These are phyloP conservation scores for Molanna angustata DNA, from an alignment of 2,888 invertebrate genomes.

Conservation along the genomic window DNA sequence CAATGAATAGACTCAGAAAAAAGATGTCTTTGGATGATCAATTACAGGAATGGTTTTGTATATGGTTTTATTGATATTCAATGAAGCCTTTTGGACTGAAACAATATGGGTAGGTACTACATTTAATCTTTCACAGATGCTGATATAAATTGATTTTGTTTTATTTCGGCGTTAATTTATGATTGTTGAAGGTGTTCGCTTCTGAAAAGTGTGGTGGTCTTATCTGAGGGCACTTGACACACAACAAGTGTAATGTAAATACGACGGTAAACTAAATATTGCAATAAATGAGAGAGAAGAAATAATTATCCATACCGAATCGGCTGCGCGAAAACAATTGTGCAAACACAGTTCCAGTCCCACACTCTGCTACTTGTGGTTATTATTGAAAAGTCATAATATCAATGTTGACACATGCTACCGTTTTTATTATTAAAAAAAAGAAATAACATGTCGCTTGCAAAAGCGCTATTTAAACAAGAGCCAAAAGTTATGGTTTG, in stretches of 20 bases:
- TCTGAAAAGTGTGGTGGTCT: conserved; percentile 22
- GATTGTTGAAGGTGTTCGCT: conserved; percentile 21
- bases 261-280: conserved; percentile 30
- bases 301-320: conserved; percentile 22
- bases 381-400: conserved; percentile 15
- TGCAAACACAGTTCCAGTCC: conserved; percentile 27
- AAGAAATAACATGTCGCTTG: conserved; percentile 5
- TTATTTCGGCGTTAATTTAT: conserved; percentile 20
- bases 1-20: too few relatives aligned
- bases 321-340: conserved; percentile 31
- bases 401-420: conserved; percentile 23
- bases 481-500: background rate
- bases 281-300: conserved; percentile 30
- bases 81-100: too few relatives aligned
- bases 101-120: too few relatives aligned
- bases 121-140: too few relatives aligned
- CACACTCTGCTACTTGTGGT: conserved; percentile 7
- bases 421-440: conserved; percentile 16
- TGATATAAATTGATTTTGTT: conserved; percentile 14
- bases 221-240: conserved; percentile 31
- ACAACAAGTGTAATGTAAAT: conserved; percentile 33
- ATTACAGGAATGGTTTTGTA: too few relatives aligned
- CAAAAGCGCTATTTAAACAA: conserved; percentile 3
- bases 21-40: too few relatives aligned
- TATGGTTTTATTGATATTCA: too few relatives aligned